Evolutionary conservation across 2,888 invertebrate genomes (phyloP).

Genomic region (Tetragnatha montana): DNA sequence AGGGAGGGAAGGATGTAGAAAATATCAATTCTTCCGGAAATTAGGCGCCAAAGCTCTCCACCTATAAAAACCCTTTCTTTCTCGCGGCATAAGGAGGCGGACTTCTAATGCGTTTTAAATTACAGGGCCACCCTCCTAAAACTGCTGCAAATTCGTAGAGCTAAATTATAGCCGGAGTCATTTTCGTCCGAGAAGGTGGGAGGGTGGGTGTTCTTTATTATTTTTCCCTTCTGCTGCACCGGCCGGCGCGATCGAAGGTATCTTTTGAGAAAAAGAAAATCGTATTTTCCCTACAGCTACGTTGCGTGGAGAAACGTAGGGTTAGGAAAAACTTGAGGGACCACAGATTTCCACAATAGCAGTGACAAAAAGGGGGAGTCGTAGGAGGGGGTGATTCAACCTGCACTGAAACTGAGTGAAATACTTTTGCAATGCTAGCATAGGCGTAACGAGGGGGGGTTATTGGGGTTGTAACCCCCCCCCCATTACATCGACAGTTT

Average conservation of each 20-base stretch:
- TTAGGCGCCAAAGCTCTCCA: constrained; percentile 33
- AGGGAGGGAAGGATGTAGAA: not conserved
- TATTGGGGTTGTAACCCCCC: too few species aligned
- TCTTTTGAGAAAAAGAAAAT: constrained; percentile 19
- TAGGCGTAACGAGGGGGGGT: too few species aligned
- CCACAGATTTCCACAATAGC: not conserved
- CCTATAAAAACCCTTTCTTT: not conserved
- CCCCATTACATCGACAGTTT: too few species aligned
- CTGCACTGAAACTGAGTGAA: too few species aligned
- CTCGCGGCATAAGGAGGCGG: not conserved
- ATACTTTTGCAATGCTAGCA: too few species aligned
- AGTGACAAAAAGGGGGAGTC: too few species aligned
- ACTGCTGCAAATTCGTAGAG: constrained; percentile 21
- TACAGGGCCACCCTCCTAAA: constrained; percentile 34
- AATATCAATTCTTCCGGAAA: constrained; percentile 45
- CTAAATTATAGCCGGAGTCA: constrained; percentile 52
- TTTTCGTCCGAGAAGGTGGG: constrained; percentile 18
- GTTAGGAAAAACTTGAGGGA: not conserved
- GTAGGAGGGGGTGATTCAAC: too few species aligned
- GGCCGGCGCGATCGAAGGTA: not conserved
- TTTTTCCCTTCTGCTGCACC: constrained; percentile 5
- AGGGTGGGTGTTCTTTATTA: not conserved
- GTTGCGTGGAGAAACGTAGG: too few species aligned
- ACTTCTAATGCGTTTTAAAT: constrained; percentile 63
- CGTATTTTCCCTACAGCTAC: not conserved